Base-by-base conservation (phyloP, 2,888 invertebrate genomes). In the Ophion slaviceki region DNA sequence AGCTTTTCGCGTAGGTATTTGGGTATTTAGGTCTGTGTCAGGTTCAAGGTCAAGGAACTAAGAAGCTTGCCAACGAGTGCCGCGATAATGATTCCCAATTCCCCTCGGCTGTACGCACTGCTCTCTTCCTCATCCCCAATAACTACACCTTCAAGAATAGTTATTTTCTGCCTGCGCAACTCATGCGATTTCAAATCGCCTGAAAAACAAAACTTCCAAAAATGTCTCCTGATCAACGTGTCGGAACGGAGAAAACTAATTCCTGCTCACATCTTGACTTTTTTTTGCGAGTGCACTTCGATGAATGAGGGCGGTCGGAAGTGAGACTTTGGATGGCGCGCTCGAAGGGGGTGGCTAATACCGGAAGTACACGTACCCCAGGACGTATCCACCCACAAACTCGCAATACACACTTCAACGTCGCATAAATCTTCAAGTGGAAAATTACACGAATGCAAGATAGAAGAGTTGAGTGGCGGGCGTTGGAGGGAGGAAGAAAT, bases 401-500 rank as follows among this genome's bases (percentile, higher is more conserved):
- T 64, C 78, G 84, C 78, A 90, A 89, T 89, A 88, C 92, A 90
- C 92, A 93, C 92, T 92, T 93, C 92, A 92, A 93, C 93, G 92
- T 92, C 92, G 91, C 92, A 93, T 93, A 93, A 93, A 93, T 93
- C 93, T 92, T 90, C 90, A 88, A 92, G 91, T 92, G 91, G 92
- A 93, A 93, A 93, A 93, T 93, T 93, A 93, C 93, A 92, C 91
- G 92, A 91, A 92, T 92, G 92, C 89, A 88, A 91, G 90, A 91
- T 90, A 90, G 90, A 87, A 74, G 85, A 79, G 88, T 74, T 82
- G 77, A 88, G 86, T 62, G 75, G 85, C 84, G 82, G 88, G 87
- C 40, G 40, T 40, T 40, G 86, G 77, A 53, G 74, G 85, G 88
- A 82, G 75, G 71, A 83, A 72, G 82, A 77, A 84, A 81, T 77